Conservation (phyloP, 2,113 vertebrate genomes). For the Agapornis roseicollis region DNA sequence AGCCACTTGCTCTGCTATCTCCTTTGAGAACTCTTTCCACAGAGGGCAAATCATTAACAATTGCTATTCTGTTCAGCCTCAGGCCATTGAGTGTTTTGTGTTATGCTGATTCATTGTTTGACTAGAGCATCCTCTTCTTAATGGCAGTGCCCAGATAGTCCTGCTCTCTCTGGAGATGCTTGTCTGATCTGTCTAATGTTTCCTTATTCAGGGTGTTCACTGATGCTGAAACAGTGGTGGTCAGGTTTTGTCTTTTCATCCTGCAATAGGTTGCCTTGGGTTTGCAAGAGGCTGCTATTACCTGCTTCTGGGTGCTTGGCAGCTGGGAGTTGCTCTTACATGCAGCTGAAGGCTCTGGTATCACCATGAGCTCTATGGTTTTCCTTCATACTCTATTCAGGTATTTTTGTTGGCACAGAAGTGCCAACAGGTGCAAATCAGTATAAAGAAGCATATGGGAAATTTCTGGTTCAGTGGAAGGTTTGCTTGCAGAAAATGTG, state of each 20-base stretch:
- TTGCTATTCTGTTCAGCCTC: background rate
- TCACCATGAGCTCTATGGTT: background rate
- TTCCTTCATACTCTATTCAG: background rate
- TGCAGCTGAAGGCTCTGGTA: background rate
- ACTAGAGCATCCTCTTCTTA: background rate
- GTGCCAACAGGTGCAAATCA: conserved; percentile 45
- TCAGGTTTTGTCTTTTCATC: background rate
- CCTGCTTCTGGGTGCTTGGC: background rate
- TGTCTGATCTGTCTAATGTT: background rate
- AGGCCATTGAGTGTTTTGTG: background rate
- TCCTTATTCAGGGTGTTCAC: background rate
- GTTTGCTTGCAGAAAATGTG: conserved; percentile 23
- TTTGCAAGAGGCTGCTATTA: background rate
- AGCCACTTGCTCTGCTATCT: background rate
- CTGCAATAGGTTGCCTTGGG: background rate
- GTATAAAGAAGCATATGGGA: conserved; percentile 40
- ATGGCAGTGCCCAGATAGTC: background rate
- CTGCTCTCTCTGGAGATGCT: background rate
- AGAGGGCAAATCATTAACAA: background rate
- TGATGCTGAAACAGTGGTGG: background rate
- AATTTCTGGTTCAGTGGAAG: conserved; percentile 14
- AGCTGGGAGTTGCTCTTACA: background rate
- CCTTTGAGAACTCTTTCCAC: background rate
- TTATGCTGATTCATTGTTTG: background rate
- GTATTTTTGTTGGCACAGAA: conserved; percentile 39